phyloP scores from a whole-genome alignment of 2,888 invertebrate species.

The Liopterus haemorrhoidalis region DNA sequence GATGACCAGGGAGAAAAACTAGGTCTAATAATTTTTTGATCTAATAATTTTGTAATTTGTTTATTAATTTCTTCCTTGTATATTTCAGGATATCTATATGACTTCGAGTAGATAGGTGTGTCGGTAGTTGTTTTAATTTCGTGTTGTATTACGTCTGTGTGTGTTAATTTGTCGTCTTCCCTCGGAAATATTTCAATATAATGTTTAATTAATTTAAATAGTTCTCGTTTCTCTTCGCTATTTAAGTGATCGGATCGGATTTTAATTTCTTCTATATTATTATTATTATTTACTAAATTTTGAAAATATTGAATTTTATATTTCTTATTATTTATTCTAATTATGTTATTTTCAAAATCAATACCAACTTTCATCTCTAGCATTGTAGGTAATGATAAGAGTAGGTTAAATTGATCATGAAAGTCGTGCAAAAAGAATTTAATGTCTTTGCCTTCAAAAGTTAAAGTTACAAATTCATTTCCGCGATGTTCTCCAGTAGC shows the following conservation, averaged over 20 bases:
- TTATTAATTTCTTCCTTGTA: slow-evolving; percentile 7
- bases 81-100: slow-evolving; percentile 2
- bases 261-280: neutral
- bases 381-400: too few relatives aligned
- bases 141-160: neutral
- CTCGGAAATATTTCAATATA: neutral
- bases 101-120: slow-evolving; percentile 7
- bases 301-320: too few relatives aligned
- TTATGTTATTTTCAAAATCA: too few relatives aligned
- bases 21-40: slow-evolving; percentile 3
- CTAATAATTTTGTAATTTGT: slow-evolving; percentile 6
- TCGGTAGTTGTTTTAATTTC: neutral
- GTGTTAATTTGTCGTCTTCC: slow-evolving; percentile 6
- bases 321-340: too few relatives aligned
- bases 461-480: too few relatives aligned
- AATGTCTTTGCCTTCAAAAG: too few relatives aligned
- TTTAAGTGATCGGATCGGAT: neutral
- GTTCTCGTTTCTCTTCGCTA: neutral
- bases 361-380: too few relatives aligned
- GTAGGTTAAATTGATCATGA: too few relatives aligned
- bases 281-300: too few relatives aligned
- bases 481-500: too few relatives aligned
- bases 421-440: too few relatives aligned
- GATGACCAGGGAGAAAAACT: slow-evolving; percentile 5
- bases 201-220: slow-evolving; percentile 3